A percentile compares a stretch with the other conserved stretches of the same genome.
phyloP scores from a whole-genome alignment of 2,888 invertebrate species.

The Pandemis corylana region DNA sequence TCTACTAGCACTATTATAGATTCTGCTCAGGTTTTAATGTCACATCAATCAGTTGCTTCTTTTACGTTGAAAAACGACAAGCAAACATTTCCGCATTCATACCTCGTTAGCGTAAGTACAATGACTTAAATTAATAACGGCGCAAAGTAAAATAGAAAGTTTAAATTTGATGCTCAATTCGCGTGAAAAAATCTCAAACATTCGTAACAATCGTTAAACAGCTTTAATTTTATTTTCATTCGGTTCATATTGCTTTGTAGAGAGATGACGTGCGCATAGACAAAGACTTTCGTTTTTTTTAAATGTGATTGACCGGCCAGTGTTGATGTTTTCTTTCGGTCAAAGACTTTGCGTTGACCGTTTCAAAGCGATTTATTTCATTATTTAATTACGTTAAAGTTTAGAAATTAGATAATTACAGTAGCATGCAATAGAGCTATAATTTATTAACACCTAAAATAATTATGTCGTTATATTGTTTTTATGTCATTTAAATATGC shows the following conservation, averaged over 20 bases:
- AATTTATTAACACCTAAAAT: no score
- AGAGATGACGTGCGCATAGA: constrained; percentile 32
- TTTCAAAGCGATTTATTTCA: no score
- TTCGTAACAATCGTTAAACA: background rate
- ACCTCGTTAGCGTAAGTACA: background rate
- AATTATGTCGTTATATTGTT: no score
- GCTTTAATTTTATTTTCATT: background rate
- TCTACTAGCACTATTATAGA: no score
- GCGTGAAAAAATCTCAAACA: background rate
- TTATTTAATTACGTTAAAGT: no score
- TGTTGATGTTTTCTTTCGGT: constrained; percentile 17
- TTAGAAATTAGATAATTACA: no score
- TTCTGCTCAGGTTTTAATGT: no score
- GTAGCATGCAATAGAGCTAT: no score
- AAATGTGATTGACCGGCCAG: constrained; percentile 34
- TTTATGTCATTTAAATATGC: no score
- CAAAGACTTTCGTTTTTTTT: constrained; percentile 37
- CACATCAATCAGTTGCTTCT: background rate
- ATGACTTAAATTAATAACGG: background rate
- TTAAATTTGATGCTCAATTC: constrained; percentile 9
- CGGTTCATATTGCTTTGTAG: constrained; percentile 6
- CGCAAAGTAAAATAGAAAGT: constrained; percentile 24
- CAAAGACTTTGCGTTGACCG: background rate
- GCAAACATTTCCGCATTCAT: background rate
- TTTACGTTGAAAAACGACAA: background rate